phyloP scores from a whole-genome alignment of 1,140 invertebrate genomes.

The Drosophila nasuta region DNA sequence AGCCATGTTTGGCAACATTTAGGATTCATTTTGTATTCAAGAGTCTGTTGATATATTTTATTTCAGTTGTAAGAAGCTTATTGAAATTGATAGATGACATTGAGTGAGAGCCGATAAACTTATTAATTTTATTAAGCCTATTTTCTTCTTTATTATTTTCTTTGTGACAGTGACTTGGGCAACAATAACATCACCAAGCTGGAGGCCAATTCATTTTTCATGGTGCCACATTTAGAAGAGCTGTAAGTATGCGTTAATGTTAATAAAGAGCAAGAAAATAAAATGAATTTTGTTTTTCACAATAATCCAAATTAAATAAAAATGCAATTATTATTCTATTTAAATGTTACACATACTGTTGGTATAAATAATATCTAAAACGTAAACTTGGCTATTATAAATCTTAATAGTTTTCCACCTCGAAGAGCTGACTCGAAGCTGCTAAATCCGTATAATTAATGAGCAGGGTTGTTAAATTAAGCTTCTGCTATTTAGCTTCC shows the following conservation, averaged over 20 bases:
- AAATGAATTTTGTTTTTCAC: too few relatives aligned
- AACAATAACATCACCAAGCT: conserved; percentile 86
- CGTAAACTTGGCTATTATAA: background rate
- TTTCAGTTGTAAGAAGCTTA: conserved; percentile 52
- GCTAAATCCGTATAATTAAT: conserved; percentile 1
- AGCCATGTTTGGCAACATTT: conserved; percentile 49
- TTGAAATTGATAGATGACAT: conserved; percentile 64
- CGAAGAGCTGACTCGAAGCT: background rate
- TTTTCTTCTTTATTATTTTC: conserved; percentile 29
- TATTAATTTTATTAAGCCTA: conserved; percentile 59
- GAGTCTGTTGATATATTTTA: conserved; percentile 37
- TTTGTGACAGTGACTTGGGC: conserved; percentile 75
- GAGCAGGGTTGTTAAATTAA: conserved; percentile 10
- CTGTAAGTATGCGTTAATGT: conserved; percentile 84
- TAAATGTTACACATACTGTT: too few relatives aligned
- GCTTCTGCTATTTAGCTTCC: background rate
- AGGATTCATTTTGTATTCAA: conserved; percentile 62
- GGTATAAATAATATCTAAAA: too few relatives aligned
- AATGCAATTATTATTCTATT: too few relatives aligned
- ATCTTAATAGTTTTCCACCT: background rate
- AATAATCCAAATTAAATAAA: too few relatives aligned
- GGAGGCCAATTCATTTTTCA: conserved; percentile 84
- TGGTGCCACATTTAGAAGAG: conserved; percentile 85
- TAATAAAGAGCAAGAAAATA: too few relatives aligned
- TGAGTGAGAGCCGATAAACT: conserved; percentile 29